Conservation (phyloP, 2,888 invertebrate genomes). For the Drosophila prostipennis region DNA sequence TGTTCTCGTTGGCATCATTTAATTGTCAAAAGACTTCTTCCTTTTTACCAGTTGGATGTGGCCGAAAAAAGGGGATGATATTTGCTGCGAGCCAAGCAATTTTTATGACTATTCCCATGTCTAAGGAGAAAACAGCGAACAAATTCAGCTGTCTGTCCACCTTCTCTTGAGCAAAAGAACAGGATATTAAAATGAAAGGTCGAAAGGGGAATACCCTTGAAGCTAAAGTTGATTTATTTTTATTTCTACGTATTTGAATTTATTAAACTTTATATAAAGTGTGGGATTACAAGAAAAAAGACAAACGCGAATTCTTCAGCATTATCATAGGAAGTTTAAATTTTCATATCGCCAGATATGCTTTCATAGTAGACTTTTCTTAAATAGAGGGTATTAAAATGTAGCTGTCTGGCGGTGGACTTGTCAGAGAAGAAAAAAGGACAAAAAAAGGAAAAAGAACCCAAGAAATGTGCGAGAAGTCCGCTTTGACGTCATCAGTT, state of each 20-base stretch:
- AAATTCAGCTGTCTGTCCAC: background rate
- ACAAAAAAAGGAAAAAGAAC: background rate
- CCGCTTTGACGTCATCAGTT: constrained; percentile 55
- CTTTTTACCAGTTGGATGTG: constrained; percentile 19
- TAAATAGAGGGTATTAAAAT: background rate
- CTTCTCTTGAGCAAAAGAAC: background rate
- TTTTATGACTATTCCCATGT: constrained; percentile 52
- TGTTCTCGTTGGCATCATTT: constrained; percentile 69
- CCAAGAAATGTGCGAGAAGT: background rate
- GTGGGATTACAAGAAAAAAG: background rate
- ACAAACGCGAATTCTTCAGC: background rate
- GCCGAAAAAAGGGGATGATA: constrained; percentile 37
- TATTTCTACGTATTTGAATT: too few species aligned
- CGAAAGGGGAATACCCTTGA: background rate
- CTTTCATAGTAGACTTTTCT: background rate
- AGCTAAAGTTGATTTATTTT: too few species aligned
- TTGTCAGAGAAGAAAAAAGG: background rate
- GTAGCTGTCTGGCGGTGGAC: background rate
- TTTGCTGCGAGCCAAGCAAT: constrained; percentile 66
- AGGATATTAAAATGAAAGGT: background rate
- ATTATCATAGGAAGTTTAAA: background rate
- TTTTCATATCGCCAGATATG: background rate
- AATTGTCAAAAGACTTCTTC: constrained; percentile 68
- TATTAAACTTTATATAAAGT: too few species aligned
- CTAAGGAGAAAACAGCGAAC: background rate